phyloP scores from a whole-genome alignment of 2,888 invertebrate genomes.

The Gymnoscelis rufifasciata region DNA sequence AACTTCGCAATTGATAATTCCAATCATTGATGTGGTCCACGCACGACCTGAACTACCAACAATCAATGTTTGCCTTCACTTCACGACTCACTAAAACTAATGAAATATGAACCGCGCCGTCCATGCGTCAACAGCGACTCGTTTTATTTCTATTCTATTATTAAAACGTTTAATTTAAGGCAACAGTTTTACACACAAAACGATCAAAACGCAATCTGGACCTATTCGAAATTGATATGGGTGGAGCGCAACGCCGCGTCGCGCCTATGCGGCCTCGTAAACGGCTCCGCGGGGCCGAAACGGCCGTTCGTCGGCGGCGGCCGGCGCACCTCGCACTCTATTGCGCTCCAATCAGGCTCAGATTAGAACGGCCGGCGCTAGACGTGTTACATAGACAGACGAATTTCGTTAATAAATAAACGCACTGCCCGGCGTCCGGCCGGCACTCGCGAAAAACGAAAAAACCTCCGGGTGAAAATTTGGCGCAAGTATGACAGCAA shows the following conservation, averaged over 20 bases:
- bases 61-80: slow-evolving; percentile 47
- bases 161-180: slow-evolving; percentile 77
- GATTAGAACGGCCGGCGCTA: slow-evolving; percentile 33
- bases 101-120: slow-evolving; percentile 57
- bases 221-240: slow-evolving; percentile 79
- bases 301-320: slow-evolving; percentile 35
- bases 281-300: slow-evolving; percentile 52
- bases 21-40: slow-evolving; percentile 46
- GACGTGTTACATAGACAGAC: slow-evolving; percentile 64
- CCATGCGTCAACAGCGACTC: slow-evolving; percentile 54
- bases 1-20: slow-evolving; percentile 62
- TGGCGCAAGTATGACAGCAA: slow-evolving; percentile 73
- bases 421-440: slow-evolving; percentile 63
- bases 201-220: slow-evolving; percentile 75
- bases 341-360: slow-evolving; percentile 36
- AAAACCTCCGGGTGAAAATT: slow-evolving; percentile 63
- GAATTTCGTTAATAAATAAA: slow-evolving; percentile 79
- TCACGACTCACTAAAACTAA: slow-evolving; percentile 49
- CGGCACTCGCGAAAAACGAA: slow-evolving; percentile 57
- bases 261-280: slow-evolving; percentile 73
- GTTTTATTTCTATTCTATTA: slow-evolving; percentile 75
- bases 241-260: slow-evolving; percentile 70
- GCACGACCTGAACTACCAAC: slow-evolving; percentile 33
- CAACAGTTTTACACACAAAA: slow-evolving; percentile 75
- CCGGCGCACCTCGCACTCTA: slow-evolving; percentile 41